Percentiles rank a stretch among this genome's conserved stretches.
These are phyloP conservation scores for Euproctis similis DNA, from an alignment of 2,888 invertebrate genomes.

Conservation along the genomic window DNA sequence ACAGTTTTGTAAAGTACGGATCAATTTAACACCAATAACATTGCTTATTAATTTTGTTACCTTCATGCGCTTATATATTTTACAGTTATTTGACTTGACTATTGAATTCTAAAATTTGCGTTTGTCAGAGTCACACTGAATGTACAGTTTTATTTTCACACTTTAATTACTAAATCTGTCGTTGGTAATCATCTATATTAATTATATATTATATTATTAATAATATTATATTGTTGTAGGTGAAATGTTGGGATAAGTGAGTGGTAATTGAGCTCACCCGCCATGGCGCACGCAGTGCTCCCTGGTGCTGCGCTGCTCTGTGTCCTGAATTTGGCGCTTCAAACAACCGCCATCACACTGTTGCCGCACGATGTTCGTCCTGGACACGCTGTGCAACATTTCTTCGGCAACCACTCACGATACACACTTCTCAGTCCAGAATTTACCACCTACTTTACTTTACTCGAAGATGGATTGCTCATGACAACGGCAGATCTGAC, in stretches of 20 bases:
- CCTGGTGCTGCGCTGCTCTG: conserved; percentile 59
- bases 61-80: too few species aligned
- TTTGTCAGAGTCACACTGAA: too few species aligned
- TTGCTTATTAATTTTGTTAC: too few species aligned
- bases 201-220: too few species aligned
- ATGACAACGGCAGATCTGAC: conserved; percentile 93
- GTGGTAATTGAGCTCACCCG: conserved; percentile 28
- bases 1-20: too few species aligned
- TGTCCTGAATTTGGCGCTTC: conserved; percentile 45
- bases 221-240: conserved; percentile 30
- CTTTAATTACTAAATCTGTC: too few species aligned
- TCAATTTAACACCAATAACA: too few species aligned
- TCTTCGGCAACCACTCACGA: conserved; percentile 75
- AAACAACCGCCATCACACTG: conserved; percentile 73
- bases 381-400: conserved; percentile 90
- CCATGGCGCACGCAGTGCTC: conserved; percentile 57
- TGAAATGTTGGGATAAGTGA: conserved; percentile 60
- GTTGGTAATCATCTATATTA: too few species aligned
- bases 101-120: too few species aligned
- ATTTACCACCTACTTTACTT: conserved; percentile 89
- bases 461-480: conserved; percentile 89
- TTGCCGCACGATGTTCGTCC: conserved; percentile 93
- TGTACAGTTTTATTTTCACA: too few species aligned
- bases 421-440: conserved; percentile 83
- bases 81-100: too few species aligned